Conservation (phyloP, 1,140 invertebrate species). For the Drosophila burlai region DNA sequence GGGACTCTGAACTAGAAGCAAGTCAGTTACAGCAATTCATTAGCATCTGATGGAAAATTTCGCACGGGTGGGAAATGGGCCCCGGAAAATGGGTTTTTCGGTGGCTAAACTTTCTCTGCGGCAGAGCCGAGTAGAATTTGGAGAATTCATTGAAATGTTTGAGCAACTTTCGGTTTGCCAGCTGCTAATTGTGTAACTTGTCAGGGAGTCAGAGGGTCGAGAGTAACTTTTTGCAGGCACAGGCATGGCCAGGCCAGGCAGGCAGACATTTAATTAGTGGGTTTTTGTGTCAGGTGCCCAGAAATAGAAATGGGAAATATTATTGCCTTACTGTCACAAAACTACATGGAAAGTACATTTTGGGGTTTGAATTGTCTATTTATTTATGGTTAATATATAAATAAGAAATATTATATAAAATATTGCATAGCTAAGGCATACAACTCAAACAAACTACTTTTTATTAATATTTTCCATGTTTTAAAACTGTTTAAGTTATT, state of each 20-base stretch:
- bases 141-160: conserved; percentile 79
- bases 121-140: conserved; percentile 53
- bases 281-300: conserved; percentile 39
- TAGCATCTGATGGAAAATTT: conserved; percentile 49
- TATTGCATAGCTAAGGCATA: too few species aligned
- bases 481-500: too few species aligned
- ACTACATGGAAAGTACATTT: neutral
- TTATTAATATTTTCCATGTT: neutral
- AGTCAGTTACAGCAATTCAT: conserved; percentile 79
- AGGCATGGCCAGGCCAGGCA: neutral
- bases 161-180: conserved; percentile 65
- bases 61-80: neutral
- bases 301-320: conserved; percentile 3
- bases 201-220: conserved; percentile 57
- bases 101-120: conserved; percentile 55
- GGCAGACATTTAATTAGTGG: conserved; percentile 73
- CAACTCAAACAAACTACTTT: neutral
- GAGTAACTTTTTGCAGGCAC: conserved; percentile 48
- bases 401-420: too few species aligned
- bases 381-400: neutral
- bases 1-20: conserved; percentile 32
- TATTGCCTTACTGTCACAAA: neutral
- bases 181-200: conserved; percentile 77
- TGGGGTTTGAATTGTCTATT: neutral
- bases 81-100: conserved; percentile 33